Evolutionary conservation across 1,140 invertebrate species (phyloP), one percentile per base, ranked within the genome.

Genomic region (Anadara kagoshimensis): DNA sequence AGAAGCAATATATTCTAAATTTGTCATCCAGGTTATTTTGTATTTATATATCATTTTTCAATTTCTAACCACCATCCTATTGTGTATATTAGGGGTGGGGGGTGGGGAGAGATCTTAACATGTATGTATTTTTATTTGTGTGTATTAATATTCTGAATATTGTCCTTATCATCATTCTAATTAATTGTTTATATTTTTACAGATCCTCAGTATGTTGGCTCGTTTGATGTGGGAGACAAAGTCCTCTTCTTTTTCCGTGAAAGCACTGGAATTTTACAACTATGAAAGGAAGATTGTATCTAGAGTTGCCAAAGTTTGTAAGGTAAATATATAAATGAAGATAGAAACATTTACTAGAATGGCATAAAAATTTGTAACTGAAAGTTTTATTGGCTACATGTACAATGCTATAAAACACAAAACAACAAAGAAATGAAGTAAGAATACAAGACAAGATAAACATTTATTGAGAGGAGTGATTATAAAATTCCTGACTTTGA

Each of bases 211-310:
- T 98, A 98, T 87, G 95, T 97, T 63, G 94, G 94, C 1, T 96
- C 95, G 62, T 97, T 97, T 86, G 96, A 98, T 85, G 93, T 94
- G 29, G 94, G 94, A 36, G 91, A 93, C 62, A 95, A 94, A 88
- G 93, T 97, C 0, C 97, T 96, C 84, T 97, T 97, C 89, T 91
- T 98, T 68, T 96, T 97, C 83, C 92, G 95, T 62, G 97, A 98
- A 89, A 8, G 96, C 96, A 11, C 93, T 97, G 0, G 96, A 98
- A 89, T 94, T 95, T 86, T 94, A 95, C 77, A 96, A 96, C 85
- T 96, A 94, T 89, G 96, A 95, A 81, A 97, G 97, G 22, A 82
- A 81, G 26, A 80, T 85, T 18, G 85, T 83, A 53, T 86, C 87
- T 44, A 72, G 87, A 26, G 82, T 88, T 1, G 87, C 84, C 4